These are phyloP conservation scores for Trichacis sp. DNA, from an alignment of 2,888 invertebrate species.

Conservation along the genomic window DNA sequence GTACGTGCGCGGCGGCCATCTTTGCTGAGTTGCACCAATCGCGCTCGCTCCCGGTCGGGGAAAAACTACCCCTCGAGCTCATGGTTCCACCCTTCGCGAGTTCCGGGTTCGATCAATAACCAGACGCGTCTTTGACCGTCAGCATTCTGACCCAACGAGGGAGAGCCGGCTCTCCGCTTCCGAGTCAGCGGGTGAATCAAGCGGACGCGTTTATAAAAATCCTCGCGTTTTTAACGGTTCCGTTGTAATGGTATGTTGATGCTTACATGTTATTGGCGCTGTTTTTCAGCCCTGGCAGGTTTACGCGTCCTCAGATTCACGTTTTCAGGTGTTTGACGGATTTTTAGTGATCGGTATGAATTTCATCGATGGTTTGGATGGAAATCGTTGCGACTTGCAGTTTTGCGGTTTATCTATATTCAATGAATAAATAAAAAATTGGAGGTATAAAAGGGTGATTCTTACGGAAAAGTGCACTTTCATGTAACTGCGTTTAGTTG, in stretches of 20 bases:
- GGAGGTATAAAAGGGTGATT: no score
- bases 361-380: no score
- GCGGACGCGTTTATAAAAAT: constrained; percentile 37
- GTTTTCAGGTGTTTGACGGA: no score
- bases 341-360: no score
- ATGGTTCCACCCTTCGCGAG: constrained; percentile 55
- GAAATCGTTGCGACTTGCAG: no score
- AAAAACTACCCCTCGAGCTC: constrained; percentile 57
- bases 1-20: constrained; percentile 63
- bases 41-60: constrained; percentile 26
- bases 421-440: no score
- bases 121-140: constrained; percentile 48
- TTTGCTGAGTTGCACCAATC: constrained; percentile 60
- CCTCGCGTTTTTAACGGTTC: constrained; percentile 31
- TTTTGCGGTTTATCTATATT: no score
- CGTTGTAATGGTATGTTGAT: constrained; percentile 24
- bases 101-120: constrained; percentile 61
- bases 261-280: no score
- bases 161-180: constrained; percentile 24
- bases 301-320: no score
- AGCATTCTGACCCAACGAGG: constrained; percentile 37
- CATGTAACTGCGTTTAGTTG: no score
- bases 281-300: no score
- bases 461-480: no score
- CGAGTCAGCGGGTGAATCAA: constrained; percentile 30